Evolutionary conservation across 2,888 invertebrate species (phyloP).

Genomic region (Gibbula magus): DNA sequence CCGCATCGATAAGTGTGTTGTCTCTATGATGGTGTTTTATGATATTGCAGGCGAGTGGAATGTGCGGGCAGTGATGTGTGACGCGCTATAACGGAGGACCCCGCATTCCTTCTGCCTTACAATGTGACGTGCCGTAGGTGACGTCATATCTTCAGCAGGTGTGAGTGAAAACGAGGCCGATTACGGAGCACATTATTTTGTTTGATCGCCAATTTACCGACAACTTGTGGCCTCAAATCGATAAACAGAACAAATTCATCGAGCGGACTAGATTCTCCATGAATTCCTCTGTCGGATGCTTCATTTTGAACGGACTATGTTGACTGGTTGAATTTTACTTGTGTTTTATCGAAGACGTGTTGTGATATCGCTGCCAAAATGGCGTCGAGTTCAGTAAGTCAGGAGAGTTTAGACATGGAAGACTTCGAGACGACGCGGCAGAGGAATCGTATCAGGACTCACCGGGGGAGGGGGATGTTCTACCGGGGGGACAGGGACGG

Average conservation of each 20-base stretch:
- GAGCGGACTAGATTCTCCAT: not conserved
- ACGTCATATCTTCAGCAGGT: conserved; percentile 2
- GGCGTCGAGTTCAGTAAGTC: conserved; percentile 81
- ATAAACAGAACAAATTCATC: not conserved
- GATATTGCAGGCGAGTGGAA: too few relatives aligned
- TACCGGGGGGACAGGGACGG: conserved; percentile 44
- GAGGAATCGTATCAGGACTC: conserved; percentile 78
- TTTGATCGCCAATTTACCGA: conserved; percentile 23
- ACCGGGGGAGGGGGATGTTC: conserved; percentile 75
- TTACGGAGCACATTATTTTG: not conserved
- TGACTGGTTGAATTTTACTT: conserved; percentile 1
- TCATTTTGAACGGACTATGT: conserved; percentile 7
- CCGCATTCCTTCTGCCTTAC: conserved; percentile 5
- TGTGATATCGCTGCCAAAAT: conserved; percentile 64
- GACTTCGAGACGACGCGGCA: conserved; percentile 78
- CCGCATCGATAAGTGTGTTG: too few relatives aligned
- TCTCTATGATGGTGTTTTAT: too few relatives aligned
- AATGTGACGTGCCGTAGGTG: conserved; percentile 7
- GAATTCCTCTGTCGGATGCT: not conserved
- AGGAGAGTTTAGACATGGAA: conserved; percentile 79
- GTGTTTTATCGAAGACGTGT: conserved; percentile 6
- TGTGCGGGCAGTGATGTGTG: too few relatives aligned
- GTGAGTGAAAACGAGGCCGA: conserved; percentile 21
- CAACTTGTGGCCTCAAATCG: conserved; percentile 21
- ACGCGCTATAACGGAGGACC: too few relatives aligned